These are phyloP conservation scores for Macrobrachium rosenbergii DNA, from an alignment of 1,140 invertebrate genomes.

Conservation along the genomic window DNA sequence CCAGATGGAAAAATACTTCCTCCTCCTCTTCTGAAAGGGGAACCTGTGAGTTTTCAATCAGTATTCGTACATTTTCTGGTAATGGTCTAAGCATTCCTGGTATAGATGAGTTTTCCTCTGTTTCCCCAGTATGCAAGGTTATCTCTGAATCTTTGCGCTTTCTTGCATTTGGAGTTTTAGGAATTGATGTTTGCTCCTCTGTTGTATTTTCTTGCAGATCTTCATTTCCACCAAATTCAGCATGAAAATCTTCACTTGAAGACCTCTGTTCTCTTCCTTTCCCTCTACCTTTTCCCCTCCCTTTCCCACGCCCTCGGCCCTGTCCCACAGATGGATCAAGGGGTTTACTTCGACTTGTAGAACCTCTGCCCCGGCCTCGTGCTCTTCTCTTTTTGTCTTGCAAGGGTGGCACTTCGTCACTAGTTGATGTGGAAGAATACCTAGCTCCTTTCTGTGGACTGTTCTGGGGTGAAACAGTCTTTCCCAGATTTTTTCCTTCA, in stretches of 20 bases:
- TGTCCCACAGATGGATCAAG: not conserved
- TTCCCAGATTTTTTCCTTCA: too few species aligned
- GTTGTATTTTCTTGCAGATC: not conserved
- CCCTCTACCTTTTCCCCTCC: too few species aligned
- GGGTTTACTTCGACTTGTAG: not conserved
- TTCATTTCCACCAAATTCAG: not conserved
- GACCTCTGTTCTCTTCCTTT: too few species aligned
- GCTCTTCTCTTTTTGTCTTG: not conserved
- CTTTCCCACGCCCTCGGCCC: not conserved
- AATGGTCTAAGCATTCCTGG: conserved; percentile 35
- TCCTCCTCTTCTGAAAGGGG: conserved; percentile 56
- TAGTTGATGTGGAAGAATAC: not conserved
- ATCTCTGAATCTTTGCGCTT: not conserved
- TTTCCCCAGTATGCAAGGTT: too few species aligned
- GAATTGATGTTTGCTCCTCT: not conserved
- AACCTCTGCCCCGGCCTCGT: conserved; percentile 30
- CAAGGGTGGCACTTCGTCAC: not conserved
- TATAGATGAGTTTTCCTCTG: not conserved
- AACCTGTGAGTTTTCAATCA: conserved; percentile 46
- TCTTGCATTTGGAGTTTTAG: not conserved
- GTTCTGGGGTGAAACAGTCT: too few species aligned
- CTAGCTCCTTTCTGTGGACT: too few species aligned
- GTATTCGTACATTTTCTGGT: conserved; percentile 27
- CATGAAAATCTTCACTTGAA: too few species aligned
- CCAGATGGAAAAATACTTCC: conserved; percentile 46